Evolutionary conservation across 2,888 invertebrate species (phyloP), one percentile per base, ranked within the genome.

Genomic region (Mechanitis messenoides): DNA sequence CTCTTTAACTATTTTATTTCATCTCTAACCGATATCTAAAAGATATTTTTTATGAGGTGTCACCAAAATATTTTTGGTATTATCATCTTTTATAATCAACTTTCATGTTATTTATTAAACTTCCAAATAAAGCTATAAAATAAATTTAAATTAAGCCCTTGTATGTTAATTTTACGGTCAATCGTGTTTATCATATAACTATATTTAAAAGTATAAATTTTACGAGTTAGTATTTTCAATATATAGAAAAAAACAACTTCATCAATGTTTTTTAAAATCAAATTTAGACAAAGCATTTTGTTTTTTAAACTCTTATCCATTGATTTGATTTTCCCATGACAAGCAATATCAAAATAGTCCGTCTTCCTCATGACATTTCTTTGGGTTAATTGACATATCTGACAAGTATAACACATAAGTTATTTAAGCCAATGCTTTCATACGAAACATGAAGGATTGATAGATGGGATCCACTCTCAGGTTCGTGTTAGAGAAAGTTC

Each of bases 371-470:
- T 50, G 53, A 53, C 56, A 53, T 60, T 60, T 58, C 58, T 38
- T 61, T 11, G 33, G 33, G 55, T 62, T 70, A 70, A 71, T 70
- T 70, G 70, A 69, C 71, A 63, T 65, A 66, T 68, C 62, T 64
- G 70, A 72, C 71, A 60, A 58, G 59, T 61, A 69, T 65, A 62
- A 63, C 65, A 62, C 64, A 56, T 66, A 67, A 67, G 56, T 63
- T 64, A 67, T 68, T 67, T 65, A 56, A 57, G 42, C 53, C 53
- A 57, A 59, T 50, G 55, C 57, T 60, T 62, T 58, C 55, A 64
- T 62, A 63, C 58, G 65, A 67, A 67, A 68, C 62, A 68, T 62
- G 62, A 62, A 66, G 61, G 54, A 57, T 54, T 65, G 68, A 68
- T 68, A 61, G 66, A 68, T 68, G 60, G 61, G 53, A 53, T 45